Percentiles rank a stretch among this genome's conserved stretches.
phyloP scores from a whole-genome alignment of 2,113 vertebrate species.

The Sminthopsis crassicaudata region DNA sequence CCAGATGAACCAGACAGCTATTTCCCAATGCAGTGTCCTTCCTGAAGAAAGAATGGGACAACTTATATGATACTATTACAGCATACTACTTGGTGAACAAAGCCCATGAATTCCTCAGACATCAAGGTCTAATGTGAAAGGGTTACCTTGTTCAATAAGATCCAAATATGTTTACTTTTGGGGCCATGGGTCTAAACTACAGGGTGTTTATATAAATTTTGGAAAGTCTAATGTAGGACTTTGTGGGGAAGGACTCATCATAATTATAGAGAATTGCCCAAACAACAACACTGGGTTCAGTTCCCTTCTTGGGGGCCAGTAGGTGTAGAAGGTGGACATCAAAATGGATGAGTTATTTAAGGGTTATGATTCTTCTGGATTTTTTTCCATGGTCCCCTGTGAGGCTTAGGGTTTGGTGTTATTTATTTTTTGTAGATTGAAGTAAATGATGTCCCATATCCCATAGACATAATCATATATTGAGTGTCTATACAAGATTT shows the following conservation, averaged over 20 bases:
- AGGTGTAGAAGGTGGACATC: neutral
- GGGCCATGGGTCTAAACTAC: neutral
- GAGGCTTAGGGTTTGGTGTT: neutral
- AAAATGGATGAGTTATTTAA: too few species aligned
- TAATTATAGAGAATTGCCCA: neutral
- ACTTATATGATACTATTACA: neutral
- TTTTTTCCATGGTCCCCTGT: neutral
- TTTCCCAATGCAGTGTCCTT: neutral
- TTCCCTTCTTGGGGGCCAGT: neutral
- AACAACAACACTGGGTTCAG: neutral
- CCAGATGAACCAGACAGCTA: neutral
- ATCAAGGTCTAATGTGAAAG: neutral
- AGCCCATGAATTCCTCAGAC: neutral
- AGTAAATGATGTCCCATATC: neutral
- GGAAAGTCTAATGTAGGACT: neutral
- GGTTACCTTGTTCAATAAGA: neutral
- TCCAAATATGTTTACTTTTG: neutral
- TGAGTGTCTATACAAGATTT: neutral
- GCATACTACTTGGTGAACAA: neutral
- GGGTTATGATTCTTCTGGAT: neutral
- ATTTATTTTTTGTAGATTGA: neutral
- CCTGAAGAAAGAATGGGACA: neutral
- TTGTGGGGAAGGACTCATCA: neutral
- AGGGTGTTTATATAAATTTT: neutral
- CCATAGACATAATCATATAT: neutral